Base-by-base conservation (phyloP, 2,113 vertebrate genomes). In the Seriola dumerili region DNA sequence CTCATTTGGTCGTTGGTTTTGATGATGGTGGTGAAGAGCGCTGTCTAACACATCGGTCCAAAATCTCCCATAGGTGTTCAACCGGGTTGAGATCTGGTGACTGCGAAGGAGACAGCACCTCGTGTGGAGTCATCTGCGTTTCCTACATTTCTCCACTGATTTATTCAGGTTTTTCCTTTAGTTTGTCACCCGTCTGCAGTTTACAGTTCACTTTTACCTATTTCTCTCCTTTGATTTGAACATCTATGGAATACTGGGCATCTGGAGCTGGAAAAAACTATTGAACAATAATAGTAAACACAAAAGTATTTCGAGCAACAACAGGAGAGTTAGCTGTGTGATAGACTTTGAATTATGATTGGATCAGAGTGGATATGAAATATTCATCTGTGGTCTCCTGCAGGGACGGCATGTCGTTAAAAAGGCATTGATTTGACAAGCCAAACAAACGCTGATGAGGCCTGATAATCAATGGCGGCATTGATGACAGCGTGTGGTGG, bases 351-450 rank as follows among this genome's bases (percentile, higher is more conserved):
- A 91, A 91, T 91, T 90, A 91, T 89, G 90, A 92, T 77, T 83
- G 66, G 74, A 91, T 90, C 67, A 79, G 80, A 90, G 69, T n/a
- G 72, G 80, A 69, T 91, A 93, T 93, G 91, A 94, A 94, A 94
- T 93, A 93, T 94, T 94, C 89, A 94, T 94, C 63, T 72, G 89
- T 52, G 90, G 88, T 90, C 91, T 92, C 89, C 88, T 87, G 83
- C 86, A 84, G 91, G 89, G 90, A 92, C 55, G 40, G 85, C 76
- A 76, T 84, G 89, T 79, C 67, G 91, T 91, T 94, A 93, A 93
- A 92, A 91, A 91, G 90, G 77, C 93, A 94, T 94, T 91, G 93
- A 94, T 94, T 93, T 93, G 91, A 94, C 94, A 94, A 94, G 92
- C 85, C 93, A 93, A 94, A 94, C 91, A 93, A 94, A 93, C 72